Base-by-base conservation (phyloP, 2,888 invertebrate species). In the Sycophila texana region DNA sequence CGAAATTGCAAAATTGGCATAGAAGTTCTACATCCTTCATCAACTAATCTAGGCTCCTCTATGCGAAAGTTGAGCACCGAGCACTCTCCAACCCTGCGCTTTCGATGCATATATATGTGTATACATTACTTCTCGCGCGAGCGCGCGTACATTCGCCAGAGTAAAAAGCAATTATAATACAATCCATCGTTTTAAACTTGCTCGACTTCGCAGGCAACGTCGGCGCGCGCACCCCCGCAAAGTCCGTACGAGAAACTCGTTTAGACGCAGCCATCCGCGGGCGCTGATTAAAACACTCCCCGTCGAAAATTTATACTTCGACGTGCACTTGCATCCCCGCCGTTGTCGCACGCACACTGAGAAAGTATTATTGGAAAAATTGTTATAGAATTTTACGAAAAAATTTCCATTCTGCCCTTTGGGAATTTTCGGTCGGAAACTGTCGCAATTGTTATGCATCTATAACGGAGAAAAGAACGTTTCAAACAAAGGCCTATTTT, bases 131-230 rank as follows among this genome's bases (percentile, higher is more conserved):
- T 7, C 4, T 39, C 39, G 39, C 26, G 22, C 58, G n/a, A 2
- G 39, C 26, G 26, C 20, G 26, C 16, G 14, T 4, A 26, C n/a
- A 30, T n/a, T 10, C 16, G 55, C 53, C 55, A 30, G 20, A 67
- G 58, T 51, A 67, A 58, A 67, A 67, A 74, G 67, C 74, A 74
- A 74, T 74, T 67, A 74, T 60, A 67, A 51, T 53, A 51, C 67
- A 67, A 74, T 74, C 74, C 74, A 67, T 74, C 74, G 60, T 60
- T 60, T 47, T 47, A 47, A 67, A 51, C 58, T 74, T 30, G 14
- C 67, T 49, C 51, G 51, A 51, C 74, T 67, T 74, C 47, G 57
- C 14, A 18, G 2, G 26, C 30, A 49, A 49, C 22, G 20, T 0
- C 60, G 60, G 22, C 60, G 26, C 12, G 13, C 14, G 60, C 26